Base-by-base conservation (phyloP, 2,113 vertebrate species). In the Cairina moschata region DNA sequence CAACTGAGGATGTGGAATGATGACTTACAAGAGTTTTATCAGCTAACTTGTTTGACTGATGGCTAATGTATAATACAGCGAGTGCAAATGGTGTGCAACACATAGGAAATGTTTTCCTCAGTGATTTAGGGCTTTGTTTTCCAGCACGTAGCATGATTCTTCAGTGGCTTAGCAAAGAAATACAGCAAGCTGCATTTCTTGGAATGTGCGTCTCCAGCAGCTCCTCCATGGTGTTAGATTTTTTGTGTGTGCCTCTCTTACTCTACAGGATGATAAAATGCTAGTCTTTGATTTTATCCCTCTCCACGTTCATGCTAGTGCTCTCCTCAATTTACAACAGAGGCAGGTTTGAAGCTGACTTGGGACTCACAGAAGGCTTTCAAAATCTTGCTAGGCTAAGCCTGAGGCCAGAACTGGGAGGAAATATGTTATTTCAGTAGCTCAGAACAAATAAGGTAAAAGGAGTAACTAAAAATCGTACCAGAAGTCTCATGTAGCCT, bases 201-300 rank as follows among this genome's bases (percentile, higher is more conserved):
- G 2, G 40, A 80, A 54, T 36, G 42, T 2, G 0, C 5, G 0
- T 20, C 9, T 79, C 28, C 55, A 28, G 32, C 8, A 38, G 2
- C 17, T 79, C 16, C 22, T 82, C 16, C 22, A 5, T 36, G 11
- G 36, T 6, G 4, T 40, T 69, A 58, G 8, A 6, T 78, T 58
- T 75, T 17, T 34, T 50, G 22, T 50, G 14, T 38, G 5, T 4
- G 3, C n/a, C 25, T 79, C 9, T 31, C 28, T 63, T n/a, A 32
- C 11, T 21, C 34, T 42, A 62, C 26, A 58, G 48, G 26, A 5
- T 68, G 52, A 25, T 38, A 32, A 58, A 73, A 58, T 42, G 31
- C 13, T 44, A 14, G 31, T 34, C 13, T 66, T 48, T 36, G 3
- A 25, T 72, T 77, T 67, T 56, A 44, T 23, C 10, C 11, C n/a